Percentiles rank a stretch among this genome's conserved stretches.
phyloP scores from a whole-genome alignment of 2,888 invertebrate genomes.

The Drosophila mettleri region DNA sequence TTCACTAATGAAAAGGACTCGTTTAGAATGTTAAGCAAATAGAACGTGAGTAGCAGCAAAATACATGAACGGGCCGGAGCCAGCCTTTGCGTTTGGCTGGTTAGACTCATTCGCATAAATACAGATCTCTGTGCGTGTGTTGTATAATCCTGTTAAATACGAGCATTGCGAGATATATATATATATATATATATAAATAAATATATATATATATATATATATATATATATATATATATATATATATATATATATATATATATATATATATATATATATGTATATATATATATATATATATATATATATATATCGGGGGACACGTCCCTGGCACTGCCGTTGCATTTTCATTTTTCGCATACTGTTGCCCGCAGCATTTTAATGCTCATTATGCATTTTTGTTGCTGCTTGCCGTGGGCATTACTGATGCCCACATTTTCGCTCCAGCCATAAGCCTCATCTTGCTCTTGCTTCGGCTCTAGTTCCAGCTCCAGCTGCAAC shows the following conservation, averaged over 20 bases:
- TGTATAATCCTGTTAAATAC: constrained; percentile 54
- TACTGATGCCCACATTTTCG: constrained; percentile 40
- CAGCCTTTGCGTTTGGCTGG: constrained; percentile 16
- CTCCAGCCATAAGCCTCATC: constrained; percentile 8
- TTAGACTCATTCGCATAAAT: constrained; percentile 27
- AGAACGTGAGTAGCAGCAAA: constrained; percentile 76
- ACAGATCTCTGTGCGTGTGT: constrained; percentile 42
- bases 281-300: constrained; percentile 17
- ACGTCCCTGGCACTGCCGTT: constrained; percentile 70
- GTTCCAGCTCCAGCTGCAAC: neutral
- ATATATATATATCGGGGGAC: constrained; percentile 13
- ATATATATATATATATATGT: neutral
- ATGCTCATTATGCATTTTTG: constrained; percentile 81
- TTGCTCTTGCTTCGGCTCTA: neutral
- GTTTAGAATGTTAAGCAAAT: constrained; percentile 81
- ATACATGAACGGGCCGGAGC: constrained; percentile 40
- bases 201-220: constrained; percentile 17
- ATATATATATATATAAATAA: neutral
- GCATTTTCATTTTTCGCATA: constrained; percentile 65
- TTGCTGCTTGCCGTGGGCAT: constrained; percentile 63
- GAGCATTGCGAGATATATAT: constrained; percentile 29
- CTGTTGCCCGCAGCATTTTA: constrained; percentile 65
- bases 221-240: constrained; percentile 17
- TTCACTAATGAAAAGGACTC: constrained; percentile 79
- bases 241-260: constrained; percentile 21